Percentiles rank a stretch among this genome's conserved stretches.
phyloP scores from a whole-genome alignment of 2,113 vertebrate genomes.

The Chlorodrepanis virens region DNA sequence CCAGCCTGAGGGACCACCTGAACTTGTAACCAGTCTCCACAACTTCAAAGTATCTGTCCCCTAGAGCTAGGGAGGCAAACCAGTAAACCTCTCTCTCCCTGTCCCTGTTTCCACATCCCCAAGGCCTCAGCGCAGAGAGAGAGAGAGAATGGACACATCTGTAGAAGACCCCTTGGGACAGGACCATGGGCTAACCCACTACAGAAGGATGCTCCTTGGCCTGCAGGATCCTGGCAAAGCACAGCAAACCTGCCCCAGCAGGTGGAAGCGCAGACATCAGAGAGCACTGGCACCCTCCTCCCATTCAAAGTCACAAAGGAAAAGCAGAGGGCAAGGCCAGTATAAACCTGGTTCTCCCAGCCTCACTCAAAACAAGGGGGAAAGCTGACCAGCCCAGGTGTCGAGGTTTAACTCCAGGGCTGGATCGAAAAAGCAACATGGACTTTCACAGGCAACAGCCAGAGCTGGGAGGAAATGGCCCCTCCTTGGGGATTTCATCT shows the following conservation, averaged over 20 bases:
- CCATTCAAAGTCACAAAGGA: not conserved
- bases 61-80: not conserved
- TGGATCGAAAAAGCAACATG: fast-evolving
- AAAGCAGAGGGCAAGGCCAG: not conserved
- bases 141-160: fast-evolving
- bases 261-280: not conserved
- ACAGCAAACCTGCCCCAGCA: not conserved
- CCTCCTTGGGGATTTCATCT: not conserved
- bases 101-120: not conserved
- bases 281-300: not conserved
- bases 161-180: not conserved
- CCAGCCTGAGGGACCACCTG: not conserved
- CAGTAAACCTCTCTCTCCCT: not conserved
- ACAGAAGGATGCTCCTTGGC: not conserved
- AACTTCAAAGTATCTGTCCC: not conserved
- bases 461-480: not conserved
- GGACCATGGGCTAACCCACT: not conserved
- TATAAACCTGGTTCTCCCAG: not conserved
- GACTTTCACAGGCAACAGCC: not conserved
- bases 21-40: not conserved
- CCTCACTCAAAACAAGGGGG: not conserved
- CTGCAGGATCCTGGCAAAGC: not conserved
- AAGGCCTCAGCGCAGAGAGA: not conserved
- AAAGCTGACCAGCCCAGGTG: not conserved
- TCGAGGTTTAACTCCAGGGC: not conserved